Evolutionary conservation across 1,140 invertebrate species (phyloP).

Genomic region (Temnothorax nylanderi): DNA sequence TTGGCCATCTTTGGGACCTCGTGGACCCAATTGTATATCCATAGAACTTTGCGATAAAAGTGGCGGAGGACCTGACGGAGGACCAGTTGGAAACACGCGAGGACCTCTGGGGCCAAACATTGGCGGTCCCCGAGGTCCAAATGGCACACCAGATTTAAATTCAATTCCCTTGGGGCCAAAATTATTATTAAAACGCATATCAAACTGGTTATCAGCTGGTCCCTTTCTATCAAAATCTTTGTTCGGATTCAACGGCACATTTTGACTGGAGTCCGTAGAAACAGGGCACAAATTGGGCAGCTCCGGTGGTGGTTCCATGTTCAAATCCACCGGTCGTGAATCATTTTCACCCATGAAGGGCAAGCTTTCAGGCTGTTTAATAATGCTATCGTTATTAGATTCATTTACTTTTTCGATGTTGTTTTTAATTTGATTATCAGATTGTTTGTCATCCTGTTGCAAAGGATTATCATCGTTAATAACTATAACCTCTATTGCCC

Average conservation of each 20-base stretch:
- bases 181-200: conserved; percentile 57
- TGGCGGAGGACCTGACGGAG: neutral
- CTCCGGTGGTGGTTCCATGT: conserved; percentile 83
- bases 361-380: conserved; percentile 75
- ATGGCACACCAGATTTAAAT: conserved; percentile 44
- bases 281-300: conserved; percentile 80
- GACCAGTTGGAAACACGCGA: conserved; percentile 1
- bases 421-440: conserved; percentile 14
- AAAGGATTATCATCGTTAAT: conserved; percentile 2
- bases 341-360: conserved; percentile 84
- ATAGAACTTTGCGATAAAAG: conserved; percentile 22
- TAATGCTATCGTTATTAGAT: conserved; percentile 4
- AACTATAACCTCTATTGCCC: conserved; percentile 19
- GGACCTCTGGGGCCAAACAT: conserved; percentile 61
- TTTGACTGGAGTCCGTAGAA: conserved; percentile 9
- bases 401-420: conserved; percentile 33
- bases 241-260: neutral
- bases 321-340: conserved; percentile 81
- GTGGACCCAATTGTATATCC: conserved; percentile 58
- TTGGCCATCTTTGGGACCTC: conserved; percentile 47
- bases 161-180: conserved; percentile 73
- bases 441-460: conserved; percentile 21
- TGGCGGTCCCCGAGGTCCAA: conserved; percentile 55
- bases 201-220: conserved; percentile 36
- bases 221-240: conserved; percentile 41